Base-by-base conservation (phyloP, 2,797 vertebrate genomes). In the Phoebastria nigripes region DNA sequence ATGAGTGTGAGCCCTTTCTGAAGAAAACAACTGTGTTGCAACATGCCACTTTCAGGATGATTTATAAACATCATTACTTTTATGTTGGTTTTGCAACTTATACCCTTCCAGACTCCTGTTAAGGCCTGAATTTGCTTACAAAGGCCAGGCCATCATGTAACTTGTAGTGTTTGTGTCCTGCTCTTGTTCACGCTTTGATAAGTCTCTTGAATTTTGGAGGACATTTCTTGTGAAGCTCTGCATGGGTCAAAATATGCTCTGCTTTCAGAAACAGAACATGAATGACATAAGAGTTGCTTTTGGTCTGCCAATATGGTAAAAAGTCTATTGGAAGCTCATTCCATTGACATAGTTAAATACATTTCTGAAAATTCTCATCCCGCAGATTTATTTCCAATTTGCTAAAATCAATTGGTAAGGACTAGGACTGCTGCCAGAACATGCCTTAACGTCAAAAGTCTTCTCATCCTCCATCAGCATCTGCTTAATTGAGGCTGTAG, bases 331-430 rank as follows among this genome's bases (percentile, higher is more conserved):
- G 73, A 87, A 39, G 35, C 66, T 94, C 61, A 54, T 86, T 92
- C 73, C 24, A 42, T 28, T 89, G 70, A 31, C 37, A 72, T 12
- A 85, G 70, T 82, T 76, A 91, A 94, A 62, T 52, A 82, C 42
- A 77, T 62, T 91, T 93, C 59, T 89, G 76, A 72, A 87, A 93
- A 82, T 70, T 79, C 39, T 95, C 26, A 14, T 70, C 74, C 67
- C 82, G 85, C 51, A 85, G 51, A 66, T 93, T 89, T 89, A 89
- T 85, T 96, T 94, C 85, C 54, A 85, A 17, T 85, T 91, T 94
- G 74, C 71, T 89, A 73, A 85, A 87, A 90, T 80, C 79, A 69
- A 29, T 84, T 58, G 74, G 62, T 74, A 71, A 90, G 74, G 55
- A 61, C 84, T 66, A 62, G 87, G 78, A 91, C 51, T 85, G 52